phyloP scores from a whole-genome alignment of 1,140 invertebrate species.

The Leptinotarsa defecta region DNA sequence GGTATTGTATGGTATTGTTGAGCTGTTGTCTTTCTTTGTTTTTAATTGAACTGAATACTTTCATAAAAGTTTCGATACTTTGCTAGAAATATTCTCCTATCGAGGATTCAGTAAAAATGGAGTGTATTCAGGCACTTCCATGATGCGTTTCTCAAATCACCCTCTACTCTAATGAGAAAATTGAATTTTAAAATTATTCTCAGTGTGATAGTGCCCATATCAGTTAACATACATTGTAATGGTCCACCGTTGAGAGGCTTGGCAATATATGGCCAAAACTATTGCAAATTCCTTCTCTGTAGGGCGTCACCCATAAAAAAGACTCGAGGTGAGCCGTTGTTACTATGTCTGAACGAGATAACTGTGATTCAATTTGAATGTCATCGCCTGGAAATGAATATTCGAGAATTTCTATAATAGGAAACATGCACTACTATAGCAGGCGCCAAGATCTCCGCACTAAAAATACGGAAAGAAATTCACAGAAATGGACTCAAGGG shows the following conservation, averaged over 20 bases:
- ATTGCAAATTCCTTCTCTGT: not conserved
- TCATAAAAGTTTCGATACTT: no score
- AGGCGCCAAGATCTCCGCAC: not conserved
- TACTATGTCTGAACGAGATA: slow-evolving; percentile 1
- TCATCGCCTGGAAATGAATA: not conserved
- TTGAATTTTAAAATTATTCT: no score
- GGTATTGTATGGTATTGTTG: no score
- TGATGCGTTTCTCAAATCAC: no score
- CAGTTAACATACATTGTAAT: no score
- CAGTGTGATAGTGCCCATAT: no score
- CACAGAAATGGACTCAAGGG: not conserved
- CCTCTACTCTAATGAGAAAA: no score
- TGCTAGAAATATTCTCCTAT: no score
- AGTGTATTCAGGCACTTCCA: no score
- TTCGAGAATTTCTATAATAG: slow-evolving; percentile 16
- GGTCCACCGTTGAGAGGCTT: not conserved
- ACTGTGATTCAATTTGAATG: slow-evolving; percentile 13
- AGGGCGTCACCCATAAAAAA: slow-evolving; percentile 4
- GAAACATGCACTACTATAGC: slow-evolving; percentile 8
- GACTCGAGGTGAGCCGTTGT: not conserved
- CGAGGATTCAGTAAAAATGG: no score
- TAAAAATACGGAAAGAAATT: not conserved
- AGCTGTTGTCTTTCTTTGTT: no score
- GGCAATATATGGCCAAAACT: slow-evolving; percentile 7
- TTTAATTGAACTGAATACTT: no score